Conservation (phyloP, 92 coral and sea anemone species). For the Plumapathes pennacea region DNA sequence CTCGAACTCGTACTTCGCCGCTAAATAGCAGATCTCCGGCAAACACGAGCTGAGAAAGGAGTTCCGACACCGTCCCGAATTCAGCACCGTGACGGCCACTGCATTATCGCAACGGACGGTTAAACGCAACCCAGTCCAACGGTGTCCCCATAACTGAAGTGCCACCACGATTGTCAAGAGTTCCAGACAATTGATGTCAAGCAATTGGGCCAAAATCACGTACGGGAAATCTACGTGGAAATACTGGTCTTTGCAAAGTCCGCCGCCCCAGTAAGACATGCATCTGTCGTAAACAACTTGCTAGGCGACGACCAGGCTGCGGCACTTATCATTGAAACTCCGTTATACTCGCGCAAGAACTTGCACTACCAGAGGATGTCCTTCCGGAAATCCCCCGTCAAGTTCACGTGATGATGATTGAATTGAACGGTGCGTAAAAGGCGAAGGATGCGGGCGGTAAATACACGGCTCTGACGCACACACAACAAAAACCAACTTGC, state of each 20-base stretch:
- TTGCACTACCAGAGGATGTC: conserved; percentile 6
- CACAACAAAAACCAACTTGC: conserved; percentile 23
- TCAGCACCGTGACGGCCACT: conserved; percentile 21
- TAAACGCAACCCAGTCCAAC: conserved; percentile 7
- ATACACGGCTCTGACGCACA: conserved; percentile 22
- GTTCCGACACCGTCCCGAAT: conserved; percentile 20
- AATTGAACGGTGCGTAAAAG: conserved; percentile 5
- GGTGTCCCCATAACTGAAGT: conserved; percentile 21
- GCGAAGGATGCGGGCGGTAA: conserved; percentile 6
- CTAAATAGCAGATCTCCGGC: conserved; percentile 26
- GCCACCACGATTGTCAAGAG: conserved; percentile 23
- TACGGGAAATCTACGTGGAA: conserved; percentile 14
- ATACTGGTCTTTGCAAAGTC: conserved; percentile 6
- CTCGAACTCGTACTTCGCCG: conserved; percentile 22
- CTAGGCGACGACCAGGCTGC: conserved; percentile 15
- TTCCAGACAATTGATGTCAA: conserved; percentile 14
- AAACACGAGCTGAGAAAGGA: conserved; percentile 26
- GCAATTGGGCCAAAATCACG: background rate
- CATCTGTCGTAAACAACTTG: conserved; percentile 9
- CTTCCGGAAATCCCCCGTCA: conserved; percentile 16
- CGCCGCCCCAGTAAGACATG: conserved; percentile 29
- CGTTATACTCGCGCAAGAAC: conserved; percentile 20
- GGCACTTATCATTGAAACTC: conserved; percentile 11
- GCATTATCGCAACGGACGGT: conserved; percentile 15
- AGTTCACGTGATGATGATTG: conserved; percentile 7